These are phyloP conservation scores for Heliconius sara DNA, from an alignment of 2,888 invertebrate genomes.

Conservation along the genomic window DNA sequence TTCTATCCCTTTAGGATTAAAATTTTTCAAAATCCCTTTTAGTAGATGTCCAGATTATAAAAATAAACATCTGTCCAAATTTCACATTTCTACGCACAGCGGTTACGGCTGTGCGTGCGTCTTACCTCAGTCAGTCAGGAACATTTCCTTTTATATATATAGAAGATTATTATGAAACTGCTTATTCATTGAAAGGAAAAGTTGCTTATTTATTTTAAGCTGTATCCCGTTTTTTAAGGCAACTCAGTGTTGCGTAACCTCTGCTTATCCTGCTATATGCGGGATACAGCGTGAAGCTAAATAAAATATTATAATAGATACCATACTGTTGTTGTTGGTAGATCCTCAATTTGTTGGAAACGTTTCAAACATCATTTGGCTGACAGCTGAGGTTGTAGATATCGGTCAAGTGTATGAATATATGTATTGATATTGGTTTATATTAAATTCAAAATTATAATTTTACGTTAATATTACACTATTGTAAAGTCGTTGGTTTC, in stretches of 20 bases:
- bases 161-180: no score
- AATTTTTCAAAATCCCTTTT: no score
- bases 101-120: no score
- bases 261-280: neutral
- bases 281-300: neutral
- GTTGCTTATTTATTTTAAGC: neutral
- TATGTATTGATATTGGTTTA: neutral
- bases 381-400: conserved; percentile 17
- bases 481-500: neutral
- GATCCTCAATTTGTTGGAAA: conserved; percentile 22
- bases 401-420: conserved; percentile 24
- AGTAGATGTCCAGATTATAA: no score
- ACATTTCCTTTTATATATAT: no score
- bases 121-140: no score
- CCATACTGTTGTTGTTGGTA: neutral
- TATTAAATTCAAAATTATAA: neutral
- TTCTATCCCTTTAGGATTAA: no score
- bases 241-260: neutral
- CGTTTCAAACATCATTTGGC: conserved; percentile 27
- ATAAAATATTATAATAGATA: neutral
- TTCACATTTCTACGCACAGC: no score
- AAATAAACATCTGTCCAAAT: no score
- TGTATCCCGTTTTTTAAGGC: neutral
- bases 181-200: neutral
- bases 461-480: neutral